Evolutionary conservation across 2,888 invertebrate species (phyloP), one percentile per base, ranked within the genome.

Genomic region (Tridacna crocea): DNA sequence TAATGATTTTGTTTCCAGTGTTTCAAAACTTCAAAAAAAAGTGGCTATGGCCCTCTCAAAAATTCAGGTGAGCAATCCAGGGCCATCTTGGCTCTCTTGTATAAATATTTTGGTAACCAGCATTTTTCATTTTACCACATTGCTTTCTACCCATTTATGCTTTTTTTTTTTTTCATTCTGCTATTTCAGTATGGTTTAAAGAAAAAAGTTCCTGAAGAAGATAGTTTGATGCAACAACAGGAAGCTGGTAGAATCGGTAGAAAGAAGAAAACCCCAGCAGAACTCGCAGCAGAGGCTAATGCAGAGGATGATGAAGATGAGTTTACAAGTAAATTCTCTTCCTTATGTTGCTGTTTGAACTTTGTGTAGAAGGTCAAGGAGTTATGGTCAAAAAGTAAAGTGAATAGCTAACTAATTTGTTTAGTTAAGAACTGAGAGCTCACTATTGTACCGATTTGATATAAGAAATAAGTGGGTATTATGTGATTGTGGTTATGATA

Each of bases 201-300:
- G 95, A 99, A 99, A 96, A 98, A 98, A 95, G 92, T 92, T 47
- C 90, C 90, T 8, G 92, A 90, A 48, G 85, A 88, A 61, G 93
- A 93, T 66, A 89, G 88, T 0, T 85, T 88, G 48, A 73, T 86
- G 74, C 88, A 86, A 60, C 86, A 88, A 63, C 91, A 91, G 36
- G 94, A 94, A 10, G 83, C 80, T 10, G 93, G 94, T 0, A 88
- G 94, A 48, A 96, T 99, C 93, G 99, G 99, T 97, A 97, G 99
- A 95, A 98, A 98, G 96, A 99, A 99, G 96, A 99, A 99, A 95
- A 99, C 99, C 84, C 99, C 99, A 0, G 99, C 99, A 95, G 99
- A 99, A 94, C 95, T 99, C 93, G 99, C 99, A 82, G 97, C 98
- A 68, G 99, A 99, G 95, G 99, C 98, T 70, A 98, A 98, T 95